phyloP scores from a whole-genome alignment of 2,797 vertebrate genomes.

The Paramormyrops hopkinsi region DNA sequence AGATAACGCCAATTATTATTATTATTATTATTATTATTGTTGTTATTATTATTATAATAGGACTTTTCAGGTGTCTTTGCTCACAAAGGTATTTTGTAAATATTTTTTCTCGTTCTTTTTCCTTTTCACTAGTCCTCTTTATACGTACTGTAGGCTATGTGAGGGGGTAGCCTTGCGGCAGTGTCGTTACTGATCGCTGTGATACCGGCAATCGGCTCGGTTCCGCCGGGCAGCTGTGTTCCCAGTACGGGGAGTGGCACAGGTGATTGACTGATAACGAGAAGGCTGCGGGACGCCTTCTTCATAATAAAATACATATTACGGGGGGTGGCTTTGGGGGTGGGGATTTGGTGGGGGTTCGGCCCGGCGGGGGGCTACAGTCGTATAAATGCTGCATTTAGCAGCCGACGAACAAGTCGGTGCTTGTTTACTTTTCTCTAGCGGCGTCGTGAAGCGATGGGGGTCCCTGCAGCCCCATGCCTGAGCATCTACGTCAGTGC shows the following conservation, averaged over 20 bases:
- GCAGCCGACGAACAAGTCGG: not conserved
- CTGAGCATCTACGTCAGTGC: not conserved
- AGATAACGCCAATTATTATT: not conserved
- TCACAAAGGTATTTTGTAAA: not conserved
- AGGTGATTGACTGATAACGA: not conserved
- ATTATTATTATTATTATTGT: not conserved
- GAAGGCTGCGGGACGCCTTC: not conserved
- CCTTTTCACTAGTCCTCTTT: not conserved
- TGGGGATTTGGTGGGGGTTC: not conserved
- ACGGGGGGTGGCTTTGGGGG: not conserved
- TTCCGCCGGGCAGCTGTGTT: not conserved
- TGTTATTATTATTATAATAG: not conserved
- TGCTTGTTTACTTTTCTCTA: not conserved
- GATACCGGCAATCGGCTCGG: not conserved
- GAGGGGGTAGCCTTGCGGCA: not conserved
- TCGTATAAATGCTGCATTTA: not conserved
- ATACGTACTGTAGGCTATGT: not conserved
- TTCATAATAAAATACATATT: not conserved
- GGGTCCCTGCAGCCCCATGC: not conserved
- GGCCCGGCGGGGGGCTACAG: not conserved
- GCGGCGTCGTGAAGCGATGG: not conserved
- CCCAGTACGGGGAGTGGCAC: not conserved
- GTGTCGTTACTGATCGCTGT: not conserved
- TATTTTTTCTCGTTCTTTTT: not conserved
- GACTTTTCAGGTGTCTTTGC: not conserved